These are phyloP conservation scores for Aptenodytes patagonicus DNA, from an alignment of 2,113 vertebrate species.

Conservation along the genomic window DNA sequence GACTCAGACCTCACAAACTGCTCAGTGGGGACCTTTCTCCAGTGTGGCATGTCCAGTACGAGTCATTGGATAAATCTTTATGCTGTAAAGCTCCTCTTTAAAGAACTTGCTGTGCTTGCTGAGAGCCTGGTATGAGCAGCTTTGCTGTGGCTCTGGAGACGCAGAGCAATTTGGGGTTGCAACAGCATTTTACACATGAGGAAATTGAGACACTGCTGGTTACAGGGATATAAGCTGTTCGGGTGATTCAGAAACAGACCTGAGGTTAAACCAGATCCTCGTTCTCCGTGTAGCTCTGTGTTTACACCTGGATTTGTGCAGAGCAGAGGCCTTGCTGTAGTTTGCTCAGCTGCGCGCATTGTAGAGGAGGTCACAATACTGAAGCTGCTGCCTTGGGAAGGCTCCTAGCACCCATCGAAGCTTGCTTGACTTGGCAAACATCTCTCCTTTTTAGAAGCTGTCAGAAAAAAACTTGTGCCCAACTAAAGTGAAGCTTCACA, in stretches of 20 bases:
- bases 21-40: not conserved
- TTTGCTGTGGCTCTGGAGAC: not conserved
- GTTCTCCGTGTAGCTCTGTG: not conserved
- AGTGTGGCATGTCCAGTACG: rapidly evolving
- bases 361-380: not conserved
- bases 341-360: too few relatives aligned
- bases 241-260: not conserved
- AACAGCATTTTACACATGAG: rapidly evolving
- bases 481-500: not conserved
- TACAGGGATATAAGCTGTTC: not conserved
- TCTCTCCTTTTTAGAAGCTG: not conserved
- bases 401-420: not conserved
- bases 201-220: not conserved
- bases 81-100: not conserved
- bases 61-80: not conserved
- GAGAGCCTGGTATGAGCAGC: not conserved
- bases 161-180: not conserved
- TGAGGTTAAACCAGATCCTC: not conserved
- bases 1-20: not conserved
- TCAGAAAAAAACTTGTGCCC: not conserved
- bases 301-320: not conserved
- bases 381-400: not conserved
- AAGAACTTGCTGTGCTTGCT: not conserved
- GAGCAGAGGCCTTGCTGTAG: not conserved
- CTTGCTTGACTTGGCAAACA: not conserved